Base-by-base conservation (phyloP, 2,888 invertebrate genomes). In the Schizaphis graminum region DNA sequence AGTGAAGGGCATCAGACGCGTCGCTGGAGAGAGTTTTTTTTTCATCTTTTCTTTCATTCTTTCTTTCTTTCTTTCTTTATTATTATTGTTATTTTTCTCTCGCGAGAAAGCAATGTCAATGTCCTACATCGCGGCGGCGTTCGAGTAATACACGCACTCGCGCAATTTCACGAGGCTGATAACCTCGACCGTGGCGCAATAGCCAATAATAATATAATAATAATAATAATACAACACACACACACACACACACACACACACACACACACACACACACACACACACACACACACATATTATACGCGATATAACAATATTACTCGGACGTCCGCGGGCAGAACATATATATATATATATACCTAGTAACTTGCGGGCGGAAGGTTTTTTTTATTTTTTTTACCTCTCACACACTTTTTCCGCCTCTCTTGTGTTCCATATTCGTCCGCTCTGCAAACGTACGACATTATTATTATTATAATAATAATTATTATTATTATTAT, bases 21-120 rank as follows among this genome's bases (percentile, higher is more conserved):
- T 84, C 44, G 86, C 13, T 47, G 93, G 85, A 89, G 93, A 93
- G 93, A 93, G 93, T 85, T 89, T 93, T 92, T 85, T 92, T 56
- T 24, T 77, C 77, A 77, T 89, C 53, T 28, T 88, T 87, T 49
- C 44, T 13, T 84, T 91, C 24, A 0, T 67, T 47, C 61, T 89
- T 89, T 89, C 2, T 67, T 67, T 90, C 47, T 47, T 24, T 77
- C 67, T 88, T 89, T 67, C 35, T 88, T 87, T 49, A 21, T 41
- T 89, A 49, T 49, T 77, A 89, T 61, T 28, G 89, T 93, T 89
- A 84, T 84, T 53, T 89, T 47, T 84, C 89, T 85, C 89, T 89
- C 89, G n/a, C 93, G 93, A 93, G 93, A 93, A 93, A 93, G 93
- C 93, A 93, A 93, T 93, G 93, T 93, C 93, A 93, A 93, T 90